Base-by-base conservation (phyloP, 2,113 vertebrate species). In the Dipodomys merriami region DNA sequence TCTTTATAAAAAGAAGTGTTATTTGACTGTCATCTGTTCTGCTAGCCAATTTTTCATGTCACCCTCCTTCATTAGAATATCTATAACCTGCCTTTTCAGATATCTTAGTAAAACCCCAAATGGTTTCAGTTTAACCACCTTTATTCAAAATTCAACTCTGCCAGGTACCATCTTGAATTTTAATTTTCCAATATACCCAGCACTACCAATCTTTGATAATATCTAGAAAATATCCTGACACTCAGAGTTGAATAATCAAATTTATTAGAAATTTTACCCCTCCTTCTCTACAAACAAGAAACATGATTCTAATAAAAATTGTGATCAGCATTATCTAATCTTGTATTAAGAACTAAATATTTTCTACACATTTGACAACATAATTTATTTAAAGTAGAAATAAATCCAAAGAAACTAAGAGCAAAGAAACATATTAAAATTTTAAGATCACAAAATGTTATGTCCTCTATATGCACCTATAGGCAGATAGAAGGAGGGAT, bases 51-150 rank as follows among this genome's bases (percentile, higher is more conserved):
- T 91, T 91, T 95, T 33, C 27, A 86, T 89, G 83, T 78, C 25
- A 93, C 46, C 80, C 15, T 72, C 16, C 23, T 93, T 93, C 72
- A 83, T 94, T 72, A 77, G 33, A 78, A 89, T 73, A 94, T 88
- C 83, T 62, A 83, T 44, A 84, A 65, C n/a, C 76, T 89, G 57
- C 44, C 30, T 92, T 49, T 71, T 22, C 35, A 88, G 67, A 39
- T 88, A 57, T 84, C 84, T 94, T 80, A 86, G 73, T 94, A 95
- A 96, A 94, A 92, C 68, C 86, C 20, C 85, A 91, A 92, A 90
- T 86, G 83, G 83, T 88, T 91, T 30, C 11, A 86, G 30, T 83
- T 83, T 76, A 86, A 93, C 39, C n/a, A 64, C 2, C 20, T 85
- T 72, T 86, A 57, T 77, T 82, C 35, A 86, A 79, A 92, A 74